Conservation (phyloP, 1,140 invertebrate genomes). For the Nasonia vitripennis region DNA sequence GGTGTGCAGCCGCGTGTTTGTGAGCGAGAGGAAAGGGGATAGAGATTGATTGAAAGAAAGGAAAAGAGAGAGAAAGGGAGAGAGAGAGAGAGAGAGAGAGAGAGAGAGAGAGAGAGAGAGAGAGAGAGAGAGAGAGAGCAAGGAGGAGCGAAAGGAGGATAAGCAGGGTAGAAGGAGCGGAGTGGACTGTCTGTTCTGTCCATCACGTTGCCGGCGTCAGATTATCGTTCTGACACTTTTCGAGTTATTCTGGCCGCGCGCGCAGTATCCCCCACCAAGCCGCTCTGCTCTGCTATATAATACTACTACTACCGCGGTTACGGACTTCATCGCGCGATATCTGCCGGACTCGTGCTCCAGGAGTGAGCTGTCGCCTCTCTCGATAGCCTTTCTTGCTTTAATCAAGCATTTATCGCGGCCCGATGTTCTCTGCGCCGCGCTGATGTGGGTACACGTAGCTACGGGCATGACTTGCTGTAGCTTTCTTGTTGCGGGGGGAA, state of each 20-base stretch:
- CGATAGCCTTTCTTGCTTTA: constrained; percentile 17
- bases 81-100: no score
- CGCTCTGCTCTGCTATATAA: constrained; percentile 30
- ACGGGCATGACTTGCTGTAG: no score
- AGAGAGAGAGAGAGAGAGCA: no score
- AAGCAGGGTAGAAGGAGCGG: constrained; percentile 62
- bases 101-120: no score
- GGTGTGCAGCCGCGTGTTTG: background rate
- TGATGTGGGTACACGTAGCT: no score
- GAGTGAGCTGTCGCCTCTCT: background rate
- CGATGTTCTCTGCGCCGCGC: no score
- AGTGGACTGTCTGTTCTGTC: constrained; percentile 74
- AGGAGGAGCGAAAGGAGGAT: constrained; percentile 55
- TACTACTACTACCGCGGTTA: constrained; percentile 1
- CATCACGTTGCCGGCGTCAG: constrained; percentile 74
- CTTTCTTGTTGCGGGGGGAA: no score
- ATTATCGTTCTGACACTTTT: constrained; percentile 77
- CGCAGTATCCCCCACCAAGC: constrained; percentile 6
- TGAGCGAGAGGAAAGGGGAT: background rate
- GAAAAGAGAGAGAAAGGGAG: constrained; percentile 50
- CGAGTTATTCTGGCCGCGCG: constrained; percentile 73
- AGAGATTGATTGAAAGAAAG: constrained; percentile 22
- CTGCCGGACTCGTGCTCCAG: constrained; percentile 38
- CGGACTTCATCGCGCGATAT: constrained; percentile 23
- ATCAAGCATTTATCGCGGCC: background rate